A percentile compares a stretch with the other conserved stretches of the same genome.
Evolutionary conservation across 2,113 vertebrate genomes (phyloP).

Genomic region (Hemiprocne comata): DNA sequence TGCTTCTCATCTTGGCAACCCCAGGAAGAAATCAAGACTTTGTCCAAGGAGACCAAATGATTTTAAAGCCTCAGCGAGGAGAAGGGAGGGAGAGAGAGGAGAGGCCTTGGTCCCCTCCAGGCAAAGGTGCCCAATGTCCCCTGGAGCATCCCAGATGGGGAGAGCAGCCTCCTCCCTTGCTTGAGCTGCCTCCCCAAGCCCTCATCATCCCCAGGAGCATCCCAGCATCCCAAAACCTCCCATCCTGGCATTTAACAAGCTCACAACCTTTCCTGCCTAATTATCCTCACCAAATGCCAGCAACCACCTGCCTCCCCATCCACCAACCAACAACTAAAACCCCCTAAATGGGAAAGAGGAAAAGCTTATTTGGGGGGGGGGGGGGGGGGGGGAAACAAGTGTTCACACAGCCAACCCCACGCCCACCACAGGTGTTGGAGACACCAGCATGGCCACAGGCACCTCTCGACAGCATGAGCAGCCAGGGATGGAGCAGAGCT

Average conservation of each 20-base stretch:
- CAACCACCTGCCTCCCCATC: rapidly evolving
- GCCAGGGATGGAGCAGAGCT: neutral
- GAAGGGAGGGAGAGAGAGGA: neutral
- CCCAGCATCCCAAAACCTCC: neutral
- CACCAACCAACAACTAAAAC: rapidly evolving
- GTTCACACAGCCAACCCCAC: rapidly evolving
- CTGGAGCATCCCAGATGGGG: neutral
- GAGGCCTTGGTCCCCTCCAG: neutral
- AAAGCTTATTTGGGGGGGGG: rapidly evolving
- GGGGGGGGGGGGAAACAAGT: rapidly evolving
- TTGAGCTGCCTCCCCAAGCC: neutral
- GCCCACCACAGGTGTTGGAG: rapidly evolving
- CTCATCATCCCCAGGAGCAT: neutral
- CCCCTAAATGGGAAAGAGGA: neutral
- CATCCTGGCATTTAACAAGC: rapidly evolving
- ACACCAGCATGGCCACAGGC: rapidly evolving
- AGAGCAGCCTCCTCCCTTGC: neutral
- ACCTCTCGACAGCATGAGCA: rapidly evolving
- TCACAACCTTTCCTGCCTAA: neutral
- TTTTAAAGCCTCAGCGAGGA: neutral
- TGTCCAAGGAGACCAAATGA: rapidly evolving
- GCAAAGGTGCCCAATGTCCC: rapidly evolving
- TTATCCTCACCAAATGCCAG: neutral
- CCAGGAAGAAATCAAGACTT: neutral
- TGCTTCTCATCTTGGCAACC: rapidly evolving